Evolutionary conservation across 2,113 vertebrate species (phyloP).

Genomic region (Notiomystis cincta): DNA sequence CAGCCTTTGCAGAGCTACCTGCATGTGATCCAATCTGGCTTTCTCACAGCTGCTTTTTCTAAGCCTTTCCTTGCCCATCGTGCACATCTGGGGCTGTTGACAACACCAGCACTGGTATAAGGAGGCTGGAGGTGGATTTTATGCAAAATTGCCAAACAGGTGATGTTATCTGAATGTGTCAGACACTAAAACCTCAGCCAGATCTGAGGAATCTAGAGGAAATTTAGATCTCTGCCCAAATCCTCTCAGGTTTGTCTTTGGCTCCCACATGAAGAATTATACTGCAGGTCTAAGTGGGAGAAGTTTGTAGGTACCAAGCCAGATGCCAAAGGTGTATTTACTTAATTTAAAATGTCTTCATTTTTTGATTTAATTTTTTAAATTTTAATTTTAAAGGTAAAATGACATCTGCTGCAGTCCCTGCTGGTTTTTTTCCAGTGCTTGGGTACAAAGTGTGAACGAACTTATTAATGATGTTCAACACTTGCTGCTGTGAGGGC

Average conservation of each 20-base stretch:
- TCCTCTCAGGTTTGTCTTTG: background rate
- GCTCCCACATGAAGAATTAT: background rate
- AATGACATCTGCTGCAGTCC: background rate
- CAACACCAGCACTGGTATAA: background rate
- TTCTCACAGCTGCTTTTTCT: background rate
- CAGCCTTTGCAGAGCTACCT: background rate
- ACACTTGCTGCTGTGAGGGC: background rate
- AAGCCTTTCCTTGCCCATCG: accelerated
- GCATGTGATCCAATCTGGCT: too few relatives aligned
- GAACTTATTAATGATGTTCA: background rate
- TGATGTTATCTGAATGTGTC: background rate
- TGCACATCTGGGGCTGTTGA: background rate
- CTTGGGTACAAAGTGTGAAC: background rate
- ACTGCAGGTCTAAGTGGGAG: background rate
- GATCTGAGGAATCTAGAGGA: background rate
- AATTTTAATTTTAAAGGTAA: background rate
- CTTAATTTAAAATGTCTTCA: background rate
- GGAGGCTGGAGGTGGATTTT: background rate
- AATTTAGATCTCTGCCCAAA: background rate
- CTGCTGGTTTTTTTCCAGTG: background rate
- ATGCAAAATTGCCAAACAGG: background rate
- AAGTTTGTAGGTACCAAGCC: background rate
- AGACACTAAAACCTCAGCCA: background rate
- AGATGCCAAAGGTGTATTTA: background rate
- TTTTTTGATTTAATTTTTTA: background rate